phyloP scores from a whole-genome alignment of 2,797 vertebrate species.

The Myotis findleyi region DNA sequence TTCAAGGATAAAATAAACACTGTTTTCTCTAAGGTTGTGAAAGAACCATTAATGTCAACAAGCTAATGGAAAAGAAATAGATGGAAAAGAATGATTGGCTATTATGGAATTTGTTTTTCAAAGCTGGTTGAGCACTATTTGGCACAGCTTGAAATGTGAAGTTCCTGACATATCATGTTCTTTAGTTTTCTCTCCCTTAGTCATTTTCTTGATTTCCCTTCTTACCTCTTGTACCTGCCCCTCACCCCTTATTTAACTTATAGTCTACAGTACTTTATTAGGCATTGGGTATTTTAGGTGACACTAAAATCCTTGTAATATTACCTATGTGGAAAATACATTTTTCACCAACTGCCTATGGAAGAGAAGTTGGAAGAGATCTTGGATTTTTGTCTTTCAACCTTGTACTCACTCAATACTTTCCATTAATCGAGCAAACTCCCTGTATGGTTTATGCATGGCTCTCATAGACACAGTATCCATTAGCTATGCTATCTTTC shows the following conservation, averaged over 20 bases:
- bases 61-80: constrained; percentile 23
- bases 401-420: not conserved
- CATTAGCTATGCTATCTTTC: not conserved
- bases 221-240: fast-evolving
- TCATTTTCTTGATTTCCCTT: not conserved
- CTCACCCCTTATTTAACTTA: not conserved
- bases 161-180: not conserved
- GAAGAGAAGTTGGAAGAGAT: constrained; percentile 27
- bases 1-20: not conserved
- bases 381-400: not conserved
- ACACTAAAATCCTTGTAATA: not conserved
- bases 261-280: not conserved
- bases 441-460: not conserved
- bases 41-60: constrained; percentile 50
- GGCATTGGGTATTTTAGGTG: constrained; percentile 36
- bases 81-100: not conserved
- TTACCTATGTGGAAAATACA: not conserved
- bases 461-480: not conserved
- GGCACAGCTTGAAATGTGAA: not conserved
- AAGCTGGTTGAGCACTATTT: not conserved
- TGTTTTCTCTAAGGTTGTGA: constrained; percentile 9
- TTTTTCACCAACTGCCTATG: not conserved
- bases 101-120: constrained; percentile 33
- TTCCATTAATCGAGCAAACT: not conserved
- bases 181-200: not conserved